phyloP scores from a whole-genome alignment of 2,797 vertebrate genomes.

The Taeniopygia guttata region DNA sequence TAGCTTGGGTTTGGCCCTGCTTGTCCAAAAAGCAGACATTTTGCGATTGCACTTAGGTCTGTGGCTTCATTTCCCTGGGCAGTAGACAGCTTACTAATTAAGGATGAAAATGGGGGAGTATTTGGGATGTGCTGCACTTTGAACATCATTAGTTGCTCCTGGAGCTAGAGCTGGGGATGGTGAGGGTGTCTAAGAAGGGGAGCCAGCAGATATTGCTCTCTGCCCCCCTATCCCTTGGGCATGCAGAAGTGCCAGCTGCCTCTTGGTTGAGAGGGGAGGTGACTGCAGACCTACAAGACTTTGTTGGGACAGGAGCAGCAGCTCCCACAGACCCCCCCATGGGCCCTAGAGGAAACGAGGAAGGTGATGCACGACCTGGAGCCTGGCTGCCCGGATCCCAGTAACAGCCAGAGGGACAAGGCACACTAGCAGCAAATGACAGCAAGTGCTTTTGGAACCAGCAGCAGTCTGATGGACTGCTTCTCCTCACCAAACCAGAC shows the following conservation, averaged over 20 bases:
- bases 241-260: fast-evolving
- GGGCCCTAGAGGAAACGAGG: fast-evolving
- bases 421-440: background rate
- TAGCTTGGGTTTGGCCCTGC: background rate
- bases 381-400: background rate
- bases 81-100: background rate
- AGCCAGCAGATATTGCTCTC: background rate
- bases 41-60: background rate
- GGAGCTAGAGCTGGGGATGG: background rate
- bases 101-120: background rate
- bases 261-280: background rate
- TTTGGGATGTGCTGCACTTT: background rate
- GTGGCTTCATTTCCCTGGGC: background rate
- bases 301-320: background rate
- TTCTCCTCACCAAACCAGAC: background rate
- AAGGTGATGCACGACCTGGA: background rate
- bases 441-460: background rate
- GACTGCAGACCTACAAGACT: background rate
- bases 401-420: background rate
- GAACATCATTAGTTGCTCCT: background rate
- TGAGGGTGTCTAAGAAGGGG: fast-evolving
- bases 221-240: background rate
- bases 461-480: background rate
- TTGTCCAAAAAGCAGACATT: background rate
- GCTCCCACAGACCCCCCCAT: background rate